A percentile compares a stretch with the other conserved stretches of the same genome.
Evolutionary conservation across 2,797 vertebrate genomes (phyloP).

Genomic region (Characodon lateralis): DNA sequence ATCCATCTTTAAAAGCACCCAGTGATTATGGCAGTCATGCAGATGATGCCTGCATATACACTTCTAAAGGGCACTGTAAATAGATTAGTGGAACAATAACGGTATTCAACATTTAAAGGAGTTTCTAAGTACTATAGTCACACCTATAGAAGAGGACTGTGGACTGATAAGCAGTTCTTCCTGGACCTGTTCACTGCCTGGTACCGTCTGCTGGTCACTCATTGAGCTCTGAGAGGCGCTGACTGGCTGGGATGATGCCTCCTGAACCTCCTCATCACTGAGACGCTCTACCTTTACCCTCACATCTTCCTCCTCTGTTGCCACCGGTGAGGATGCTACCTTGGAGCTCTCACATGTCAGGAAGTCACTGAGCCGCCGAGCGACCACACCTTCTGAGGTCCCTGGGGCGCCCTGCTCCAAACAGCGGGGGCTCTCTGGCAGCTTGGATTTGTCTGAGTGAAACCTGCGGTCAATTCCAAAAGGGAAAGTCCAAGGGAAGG

Average conservation of each 20-base stretch:
- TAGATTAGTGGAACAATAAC: background rate
- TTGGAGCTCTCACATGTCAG: conserved; percentile 93
- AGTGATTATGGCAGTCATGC: background rate
- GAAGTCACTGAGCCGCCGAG: conserved; percentile 88
- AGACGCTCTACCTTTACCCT: conserved; percentile 95
- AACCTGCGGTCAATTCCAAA: conserved; percentile 94
- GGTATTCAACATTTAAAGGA: background rate
- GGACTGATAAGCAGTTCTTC: conserved; percentile 97
- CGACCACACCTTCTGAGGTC: conserved; percentile 78
- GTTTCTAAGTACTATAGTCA: conserved; percentile 4
- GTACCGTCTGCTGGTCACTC: conserved; percentile 96
- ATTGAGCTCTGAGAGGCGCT: conserved; percentile 96
- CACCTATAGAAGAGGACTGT: conserved; percentile 97
- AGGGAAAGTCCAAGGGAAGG: conserved; percentile 97
- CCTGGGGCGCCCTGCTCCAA: conserved; percentile 80
- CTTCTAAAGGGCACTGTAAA: too few species aligned
- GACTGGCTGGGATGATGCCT: conserved; percentile 92
- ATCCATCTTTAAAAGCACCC: too few species aligned
- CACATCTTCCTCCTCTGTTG: conserved; percentile 89
- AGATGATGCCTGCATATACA: background rate
- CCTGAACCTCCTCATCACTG: conserved; percentile 97
- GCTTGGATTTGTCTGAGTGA: conserved; percentile 92
- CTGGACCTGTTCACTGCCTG: conserved; percentile 93
- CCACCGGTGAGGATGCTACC: conserved; percentile 80
- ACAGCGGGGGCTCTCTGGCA: conserved; percentile 89